Base-by-base conservation (phyloP, 2,113 vertebrate species). In the Psephotus haematonotus region DNA sequence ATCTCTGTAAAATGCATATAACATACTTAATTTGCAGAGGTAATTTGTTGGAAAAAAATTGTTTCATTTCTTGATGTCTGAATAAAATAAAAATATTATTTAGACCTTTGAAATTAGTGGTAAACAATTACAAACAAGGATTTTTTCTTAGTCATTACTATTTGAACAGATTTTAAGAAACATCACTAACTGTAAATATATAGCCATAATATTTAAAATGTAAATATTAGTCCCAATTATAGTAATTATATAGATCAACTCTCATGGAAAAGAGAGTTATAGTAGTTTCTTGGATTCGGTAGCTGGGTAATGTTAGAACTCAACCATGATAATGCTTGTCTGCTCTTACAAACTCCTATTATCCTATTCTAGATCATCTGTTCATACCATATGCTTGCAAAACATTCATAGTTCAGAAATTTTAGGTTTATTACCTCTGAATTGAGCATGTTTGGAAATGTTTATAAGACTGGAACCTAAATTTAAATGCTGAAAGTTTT, bases 361-460 rank as follows among this genome's bases (percentile, higher is more conserved):
- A 76, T 70, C 69, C 33, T 84, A 17, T 53, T 88, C 46, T 83
- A 3, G 29, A 44, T 97, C 82, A 86, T 88, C 83, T 93, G 82
- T 93, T 94, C 83, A 63, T 74, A 83, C 64, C 83, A 88, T 75
- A 93, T 93, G 93, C 60, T 86, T 93, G 55, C 31, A 92, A 93
- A 93, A 75, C 17, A 84, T 53, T 88, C 50, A 37, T 50, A 68
- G 52, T 68, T 92, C 63, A 83, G 71, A 93, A 95, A 72, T 76
- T 86, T 86, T 83, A 91, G 68, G 49, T 44, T 96, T 81, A 77
- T 49, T 95, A 52, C 80, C 64, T 92, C 86, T 60, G 91, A 92
- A 67, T 12, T 78, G 74, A 95, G 37, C 50, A 75, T 80, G 55
- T 95, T 91, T 94, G 74, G 83, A 97, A 97, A 92, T 95, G 90